phyloP scores from a whole-genome alignment of 2,797 vertebrate species.

The Morelia viridis region DNA sequence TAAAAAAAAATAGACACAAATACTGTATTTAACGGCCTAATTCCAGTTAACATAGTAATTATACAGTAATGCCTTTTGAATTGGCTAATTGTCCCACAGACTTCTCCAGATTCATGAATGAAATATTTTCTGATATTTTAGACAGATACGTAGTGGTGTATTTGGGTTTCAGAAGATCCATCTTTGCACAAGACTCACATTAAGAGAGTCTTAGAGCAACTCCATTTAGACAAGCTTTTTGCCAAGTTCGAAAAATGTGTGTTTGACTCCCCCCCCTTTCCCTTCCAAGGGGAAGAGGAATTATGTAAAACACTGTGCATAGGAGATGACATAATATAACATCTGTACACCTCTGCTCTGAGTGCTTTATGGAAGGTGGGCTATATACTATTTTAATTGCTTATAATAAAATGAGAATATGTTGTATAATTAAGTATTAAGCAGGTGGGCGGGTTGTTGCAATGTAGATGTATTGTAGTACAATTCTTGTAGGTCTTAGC shows the following conservation, averaged over 20 bases:
- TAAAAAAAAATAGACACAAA: background rate
- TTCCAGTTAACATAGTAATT: background rate
- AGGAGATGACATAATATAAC: background rate
- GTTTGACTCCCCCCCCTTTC: background rate
- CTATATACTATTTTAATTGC: background rate
- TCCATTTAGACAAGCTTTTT: background rate
- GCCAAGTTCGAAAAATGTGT: background rate
- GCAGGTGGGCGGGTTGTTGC: background rate
- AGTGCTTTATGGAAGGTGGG: background rate
- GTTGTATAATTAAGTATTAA: background rate
- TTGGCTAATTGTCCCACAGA: background rate
- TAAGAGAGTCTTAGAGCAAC: background rate
- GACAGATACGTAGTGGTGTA: background rate
- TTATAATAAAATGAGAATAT: background rate
- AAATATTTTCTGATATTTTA: background rate
- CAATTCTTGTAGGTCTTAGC: background rate
- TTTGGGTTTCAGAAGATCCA: background rate
- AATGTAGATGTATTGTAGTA: background rate
- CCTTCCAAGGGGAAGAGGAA: background rate
- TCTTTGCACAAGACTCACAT: background rate
- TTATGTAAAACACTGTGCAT: background rate
- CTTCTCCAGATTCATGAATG: background rate
- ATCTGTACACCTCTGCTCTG: background rate
- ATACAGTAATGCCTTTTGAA: background rate
- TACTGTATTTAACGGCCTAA: background rate